These are phyloP conservation scores for Rhimphoctona megacephalus DNA, from an alignment of 2,888 invertebrate species.

Conservation along the genomic window DNA sequence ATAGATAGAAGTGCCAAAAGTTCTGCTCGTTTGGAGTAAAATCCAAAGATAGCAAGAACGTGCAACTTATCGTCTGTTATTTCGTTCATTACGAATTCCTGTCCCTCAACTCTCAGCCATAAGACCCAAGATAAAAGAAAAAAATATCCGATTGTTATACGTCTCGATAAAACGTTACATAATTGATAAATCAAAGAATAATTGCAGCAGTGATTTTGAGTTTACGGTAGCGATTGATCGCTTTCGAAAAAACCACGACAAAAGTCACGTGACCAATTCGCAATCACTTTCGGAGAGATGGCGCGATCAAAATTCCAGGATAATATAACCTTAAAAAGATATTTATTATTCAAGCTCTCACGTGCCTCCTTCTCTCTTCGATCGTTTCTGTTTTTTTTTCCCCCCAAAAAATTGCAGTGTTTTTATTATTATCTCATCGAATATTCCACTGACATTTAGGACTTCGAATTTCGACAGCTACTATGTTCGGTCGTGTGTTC, in stretches of 20 bases:
- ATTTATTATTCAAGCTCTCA: not conserved
- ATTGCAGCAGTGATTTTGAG: not conserved
- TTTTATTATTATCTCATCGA: slow-evolving; percentile 2
- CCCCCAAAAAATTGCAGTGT: not conserved
- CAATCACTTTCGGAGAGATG: not conserved
- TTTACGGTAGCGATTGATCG: not conserved
- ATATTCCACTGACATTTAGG: slow-evolving; percentile 13
- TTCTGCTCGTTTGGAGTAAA: not conserved
- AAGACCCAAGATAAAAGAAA: not conserved
- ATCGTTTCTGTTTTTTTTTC: not conserved
- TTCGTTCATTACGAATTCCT: not conserved
- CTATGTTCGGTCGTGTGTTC: slow-evolving; percentile 78
- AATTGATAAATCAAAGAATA: not conserved
- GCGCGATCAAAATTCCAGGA: not conserved
- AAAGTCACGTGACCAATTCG: not conserved
- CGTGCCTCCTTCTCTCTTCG: not conserved
- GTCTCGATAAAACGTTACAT: not conserved
- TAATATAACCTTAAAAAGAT: slow-evolving; percentile 40
- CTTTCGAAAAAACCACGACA: not conserved
- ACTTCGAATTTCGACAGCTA: slow-evolving; percentile 36
- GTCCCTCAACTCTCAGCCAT: not conserved
- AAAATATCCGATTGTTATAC: not conserved
- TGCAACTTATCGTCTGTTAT: not conserved
- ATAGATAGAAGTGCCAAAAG: not conserved
- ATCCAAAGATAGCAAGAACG: not conserved